Conservation (phyloP, 2,113 vertebrate genomes). For the Paramormyrops kingsleyae region DNA sequence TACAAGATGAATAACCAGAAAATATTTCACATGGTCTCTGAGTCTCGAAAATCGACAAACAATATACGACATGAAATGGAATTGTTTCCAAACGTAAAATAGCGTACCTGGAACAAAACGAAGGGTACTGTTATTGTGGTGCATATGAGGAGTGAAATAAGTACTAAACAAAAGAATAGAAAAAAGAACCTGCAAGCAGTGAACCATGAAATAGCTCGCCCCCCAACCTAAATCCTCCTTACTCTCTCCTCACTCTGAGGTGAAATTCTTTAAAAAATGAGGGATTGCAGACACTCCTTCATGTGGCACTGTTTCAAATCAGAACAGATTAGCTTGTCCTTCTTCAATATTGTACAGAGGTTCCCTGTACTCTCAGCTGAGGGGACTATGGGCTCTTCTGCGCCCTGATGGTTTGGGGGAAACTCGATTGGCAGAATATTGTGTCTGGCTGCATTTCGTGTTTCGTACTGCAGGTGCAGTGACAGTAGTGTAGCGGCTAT, state of each 20-base stretch:
- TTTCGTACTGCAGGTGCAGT: conserved; percentile 45
- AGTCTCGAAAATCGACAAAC: background rate
- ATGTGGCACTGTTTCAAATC: conserved; percentile 62
- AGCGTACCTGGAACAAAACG: background rate
- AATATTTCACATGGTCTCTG: background rate
- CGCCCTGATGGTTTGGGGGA: conserved; percentile 28
- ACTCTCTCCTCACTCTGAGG: conserved; percentile 41
- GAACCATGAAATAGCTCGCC: conserved; percentile 60
- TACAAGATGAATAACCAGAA: background rate
- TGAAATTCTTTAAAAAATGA: conserved; percentile 46
- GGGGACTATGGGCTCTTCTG: conserved; percentile 42
- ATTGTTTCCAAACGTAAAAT: background rate
- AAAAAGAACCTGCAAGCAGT: conserved; percentile 54
- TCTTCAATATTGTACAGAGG: conserved; percentile 51
- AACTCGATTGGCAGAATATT: conserved; percentile 50
- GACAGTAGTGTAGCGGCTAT: conserved; percentile 47
- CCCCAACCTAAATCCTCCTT: conserved; percentile 33
- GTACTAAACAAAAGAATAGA: conserved; percentile 37
- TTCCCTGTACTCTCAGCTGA: conserved; percentile 35
- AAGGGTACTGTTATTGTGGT: background rate
- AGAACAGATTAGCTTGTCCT: conserved; percentile 60
- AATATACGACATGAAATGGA: background rate
- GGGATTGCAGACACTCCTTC: conserved; percentile 56
- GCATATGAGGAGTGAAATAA: conserved; percentile 30
- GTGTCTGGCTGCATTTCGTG: conserved; percentile 50